Conservation (phyloP, 2,888 invertebrate genomes). For the Tetrapedia diversipes region DNA sequence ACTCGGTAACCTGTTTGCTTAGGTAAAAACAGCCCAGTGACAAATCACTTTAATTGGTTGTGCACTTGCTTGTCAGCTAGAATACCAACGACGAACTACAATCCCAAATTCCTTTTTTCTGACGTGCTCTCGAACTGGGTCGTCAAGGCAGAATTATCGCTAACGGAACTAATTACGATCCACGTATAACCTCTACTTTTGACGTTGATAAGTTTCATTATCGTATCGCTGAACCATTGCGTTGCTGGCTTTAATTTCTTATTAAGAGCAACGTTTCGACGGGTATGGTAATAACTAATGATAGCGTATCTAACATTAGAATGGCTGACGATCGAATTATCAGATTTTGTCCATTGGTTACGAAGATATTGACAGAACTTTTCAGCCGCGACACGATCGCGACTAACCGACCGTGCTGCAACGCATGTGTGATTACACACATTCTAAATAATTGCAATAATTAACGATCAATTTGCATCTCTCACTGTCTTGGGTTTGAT, state of each 20-base stretch:
- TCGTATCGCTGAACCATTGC: neutral
- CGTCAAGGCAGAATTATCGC: neutral
- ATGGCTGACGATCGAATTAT: neutral
- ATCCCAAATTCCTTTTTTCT: neutral
- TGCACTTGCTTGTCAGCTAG: neutral
- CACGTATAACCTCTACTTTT: neutral
- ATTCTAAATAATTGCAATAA: conserved; percentile 70
- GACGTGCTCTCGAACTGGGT: neutral
- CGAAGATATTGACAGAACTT: conserved; percentile 4
- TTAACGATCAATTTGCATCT: conserved; percentile 71
- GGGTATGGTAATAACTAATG: neutral
- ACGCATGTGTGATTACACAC: conserved; percentile 35
- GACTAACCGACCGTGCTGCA: conserved; percentile 24
- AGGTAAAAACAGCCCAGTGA: neutral
- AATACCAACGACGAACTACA: neutral
- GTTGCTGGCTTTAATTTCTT: neutral
- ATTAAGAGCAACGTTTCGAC: neutral
- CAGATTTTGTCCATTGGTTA: neutral
- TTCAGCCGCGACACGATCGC: neutral
- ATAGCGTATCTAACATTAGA: neutral
- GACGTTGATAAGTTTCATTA: too few species aligned
- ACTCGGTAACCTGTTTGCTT: neutral
- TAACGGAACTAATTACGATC: conserved; percentile 1
- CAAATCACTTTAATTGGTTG: neutral
- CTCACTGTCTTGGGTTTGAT: conserved; percentile 61